Evolutionary conservation across 2,888 invertebrate genomes (phyloP), one percentile per base, ranked within the genome.

Genomic region (Cosmopolites sordidus): DNA sequence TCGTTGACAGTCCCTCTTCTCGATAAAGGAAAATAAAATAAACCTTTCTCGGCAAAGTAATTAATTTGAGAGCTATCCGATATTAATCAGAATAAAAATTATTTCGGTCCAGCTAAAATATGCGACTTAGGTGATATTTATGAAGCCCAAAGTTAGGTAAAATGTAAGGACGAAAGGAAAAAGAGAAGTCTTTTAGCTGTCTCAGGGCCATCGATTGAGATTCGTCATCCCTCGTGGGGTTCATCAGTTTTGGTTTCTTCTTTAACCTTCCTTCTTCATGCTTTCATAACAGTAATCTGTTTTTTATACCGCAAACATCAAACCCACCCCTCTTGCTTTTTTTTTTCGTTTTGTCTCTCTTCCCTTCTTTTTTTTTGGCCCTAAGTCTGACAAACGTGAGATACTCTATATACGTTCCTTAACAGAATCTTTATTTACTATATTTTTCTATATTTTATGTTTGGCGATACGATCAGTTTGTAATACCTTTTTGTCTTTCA

Each of bases 271-370:
- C 52, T 60, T 61, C 58, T 60, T 60, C 54, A 39, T 49, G 60
- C 62, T 64, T 65, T 65, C 63, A 65, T 65, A 65, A 64, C 64
- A 61, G 63, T 63, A 64, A 64, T 64, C 62, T 64, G 62, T 62
- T 64, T 63, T 64, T 64, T 65, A 62, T 63, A 61, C 60, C 58
- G 44, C 60, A 59, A 56, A 61, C 62, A 60, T 60, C 62, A 64
- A 61, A 59, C 62, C 57, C 59, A 56, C 56, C 54, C n/a, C 55
- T 51, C 47, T 33, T n/a, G 38, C 22, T 40, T 39, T 27, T n/a
- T 47, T 39, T 38, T 46, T 39, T 27, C 22, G 16, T 17, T 17
- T 48, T 41, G 4, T 22, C 22, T 22, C 22, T 8, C 8, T 22
- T 22, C 22, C 22, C 22, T 22, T 22, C 8, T 22, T 22, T 22